A percentile compares a stretch with the other conserved stretches of the same genome.
phyloP scores from a whole-genome alignment of 2,113 vertebrate genomes.

The Ptilonorhynchus violaceus region DNA sequence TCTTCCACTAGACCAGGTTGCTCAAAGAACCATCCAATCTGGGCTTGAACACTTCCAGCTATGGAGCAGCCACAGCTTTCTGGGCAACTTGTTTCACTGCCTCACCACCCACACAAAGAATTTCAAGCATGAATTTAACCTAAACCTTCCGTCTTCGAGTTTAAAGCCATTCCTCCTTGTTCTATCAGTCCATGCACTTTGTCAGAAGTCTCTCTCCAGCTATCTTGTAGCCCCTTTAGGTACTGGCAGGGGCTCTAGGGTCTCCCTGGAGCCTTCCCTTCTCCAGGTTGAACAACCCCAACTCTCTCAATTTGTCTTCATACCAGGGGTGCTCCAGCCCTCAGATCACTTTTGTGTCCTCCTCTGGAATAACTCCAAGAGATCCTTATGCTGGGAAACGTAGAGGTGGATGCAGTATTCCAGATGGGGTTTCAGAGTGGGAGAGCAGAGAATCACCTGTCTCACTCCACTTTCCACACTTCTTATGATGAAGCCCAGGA shows the following conservation, averaged over 20 bases:
- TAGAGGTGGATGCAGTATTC: accelerated
- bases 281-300: neutral
- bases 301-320: neutral
- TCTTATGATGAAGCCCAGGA: neutral
- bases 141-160: neutral
- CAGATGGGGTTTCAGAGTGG: accelerated
- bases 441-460: neutral
- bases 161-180: neutral
- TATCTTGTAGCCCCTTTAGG: neutral
- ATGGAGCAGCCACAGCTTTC: neutral
- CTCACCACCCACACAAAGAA: accelerated
- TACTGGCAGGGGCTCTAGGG: accelerated
- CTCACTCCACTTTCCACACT: accelerated
- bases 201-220: neutral
- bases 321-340: accelerated
- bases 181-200: neutral
- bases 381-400: accelerated
- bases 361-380: neutral
- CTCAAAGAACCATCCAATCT: neutral
- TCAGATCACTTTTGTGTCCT: accelerated
- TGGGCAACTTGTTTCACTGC: neutral
- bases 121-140: neutral
- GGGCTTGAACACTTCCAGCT: neutral
- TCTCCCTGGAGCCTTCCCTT: neutral
- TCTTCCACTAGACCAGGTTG: accelerated